Evolutionary conservation across 2,113 vertebrate genomes (phyloP), one percentile per base, ranked within the genome.

Genomic region (Boulengeromyrus knoepffleri): DNA sequence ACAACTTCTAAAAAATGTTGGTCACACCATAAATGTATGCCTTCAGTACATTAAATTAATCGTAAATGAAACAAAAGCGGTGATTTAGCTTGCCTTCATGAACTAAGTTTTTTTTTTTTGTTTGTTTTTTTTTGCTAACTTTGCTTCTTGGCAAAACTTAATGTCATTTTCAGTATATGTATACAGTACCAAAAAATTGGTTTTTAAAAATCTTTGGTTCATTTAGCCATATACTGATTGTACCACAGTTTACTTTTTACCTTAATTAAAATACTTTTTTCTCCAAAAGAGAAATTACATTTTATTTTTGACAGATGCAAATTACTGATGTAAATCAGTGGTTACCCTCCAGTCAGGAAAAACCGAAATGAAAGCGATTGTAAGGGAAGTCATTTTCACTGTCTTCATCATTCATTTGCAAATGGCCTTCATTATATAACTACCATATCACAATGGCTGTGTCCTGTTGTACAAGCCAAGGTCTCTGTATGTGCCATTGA

Each of bases 11-110:
- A 49, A 90, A 83, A 93, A 91, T 94, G 89, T 93, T 91, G 46
- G 80, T 91, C 90, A 88, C 53, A 91, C 90, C 77, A 70, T 70
- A 90, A 91, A 92, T 88, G 42, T 92, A 91, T 90, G 21, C 39
- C n/a, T 91, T 91, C 84, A 90, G 92, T 89, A 42, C 88, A 91
- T 91, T 92, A 42, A 80, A 93, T 39, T 91, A 91, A 88, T 92
- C 91, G 89, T 66, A 74, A 70, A 90, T 89, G 88, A 27, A 88
- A 66, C 90, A 84, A 86, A 86, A 85, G 1, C 80, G 8, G 17
- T 62, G 19, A 86, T 62, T 90, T 85, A 53, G 53, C 74, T 89
- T 50, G 74, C 80, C 80, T 89, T 39, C 24, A 58, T 85, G 80
- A 62, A 49, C 42, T 70, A 5, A 5, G 9, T 47, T 85, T 52